phyloP scores from a whole-genome alignment of 2,888 invertebrate species.

The Gari tellinella region DNA sequence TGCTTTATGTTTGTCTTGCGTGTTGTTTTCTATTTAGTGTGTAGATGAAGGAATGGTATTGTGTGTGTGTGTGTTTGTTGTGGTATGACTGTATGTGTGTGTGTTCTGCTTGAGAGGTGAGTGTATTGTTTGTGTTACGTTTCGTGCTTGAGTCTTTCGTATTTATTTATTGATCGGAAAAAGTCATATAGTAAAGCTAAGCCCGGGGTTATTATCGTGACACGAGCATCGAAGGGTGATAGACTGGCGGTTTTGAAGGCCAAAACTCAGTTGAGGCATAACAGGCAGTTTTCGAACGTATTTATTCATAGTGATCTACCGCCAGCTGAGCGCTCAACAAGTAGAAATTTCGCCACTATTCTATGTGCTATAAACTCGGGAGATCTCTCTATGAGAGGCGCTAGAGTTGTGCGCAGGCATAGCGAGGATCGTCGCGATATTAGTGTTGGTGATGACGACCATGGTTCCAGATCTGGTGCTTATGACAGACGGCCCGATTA shows the following conservation, averaged over 20 bases:
- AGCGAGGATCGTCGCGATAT: too few relatives aligned
- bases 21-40: too few relatives aligned
- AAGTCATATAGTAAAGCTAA: constrained; percentile 1
- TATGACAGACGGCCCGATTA: too few relatives aligned
- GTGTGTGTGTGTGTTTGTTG: too few relatives aligned
- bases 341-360: constrained; percentile 5
- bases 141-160: too few relatives aligned
- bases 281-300: background rate
- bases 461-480: too few relatives aligned
- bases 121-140: too few relatives aligned
- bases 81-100: too few relatives aligned
- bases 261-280: background rate
- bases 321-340: background rate
- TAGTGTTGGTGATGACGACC: too few relatives aligned
- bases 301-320: constrained; percentile 9
- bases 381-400: constrained; percentile 1
- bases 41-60: too few relatives aligned
- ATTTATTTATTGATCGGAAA: constrained; percentile 3
- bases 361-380: background rate
- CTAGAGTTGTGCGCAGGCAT: background rate
- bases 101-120: too few relatives aligned
- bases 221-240: background rate
- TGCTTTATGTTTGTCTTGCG: too few relatives aligned
- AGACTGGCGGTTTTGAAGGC: constrained; percentile 1
- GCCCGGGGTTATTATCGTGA: constrained; percentile 7